Percentiles rank a stretch among this genome's conserved stretches.
Evolutionary conservation across 2,797 vertebrate genomes (phyloP).

Genomic region (Crenichthys baileyi): DNA sequence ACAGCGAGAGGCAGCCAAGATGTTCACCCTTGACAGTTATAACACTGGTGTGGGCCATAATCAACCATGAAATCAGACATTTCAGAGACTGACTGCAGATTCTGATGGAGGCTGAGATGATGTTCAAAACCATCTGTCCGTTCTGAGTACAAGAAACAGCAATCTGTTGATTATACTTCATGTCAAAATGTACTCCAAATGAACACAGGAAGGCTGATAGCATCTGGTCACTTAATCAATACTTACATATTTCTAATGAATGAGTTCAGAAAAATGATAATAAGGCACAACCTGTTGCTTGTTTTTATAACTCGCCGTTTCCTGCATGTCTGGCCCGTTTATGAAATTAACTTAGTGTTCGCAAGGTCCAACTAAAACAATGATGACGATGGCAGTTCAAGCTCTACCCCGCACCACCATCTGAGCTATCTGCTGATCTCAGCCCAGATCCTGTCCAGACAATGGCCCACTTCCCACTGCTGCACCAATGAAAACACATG

Average conservation of each 20-base stretch:
- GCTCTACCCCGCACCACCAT: slow-evolving; percentile 64
- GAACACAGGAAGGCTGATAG: slow-evolving; percentile 55
- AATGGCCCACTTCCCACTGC: slow-evolving; percentile 75
- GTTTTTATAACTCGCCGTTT: slow-evolving; percentile 75
- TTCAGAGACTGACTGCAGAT: slow-evolving; percentile 39
- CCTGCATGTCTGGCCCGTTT: slow-evolving; percentile 75
- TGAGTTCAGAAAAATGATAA: slow-evolving; percentile 54
- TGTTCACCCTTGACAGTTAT: slow-evolving; percentile 32
- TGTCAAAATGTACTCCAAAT: slow-evolving; percentile 14
- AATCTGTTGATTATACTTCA: slow-evolving; percentile 28
- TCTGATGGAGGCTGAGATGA: slow-evolving; percentile 37
- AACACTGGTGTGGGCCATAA: slow-evolving; percentile 47
- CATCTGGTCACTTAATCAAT: slow-evolving; percentile 60
- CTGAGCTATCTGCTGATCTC: slow-evolving; percentile 77
- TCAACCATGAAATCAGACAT: slow-evolving; percentile 55
- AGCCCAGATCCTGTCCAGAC: slow-evolving; percentile 85
- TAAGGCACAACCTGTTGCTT: slow-evolving; percentile 59
- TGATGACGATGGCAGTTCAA: slow-evolving; percentile 67
- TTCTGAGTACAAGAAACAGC: not conserved
- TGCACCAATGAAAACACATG: slow-evolving; percentile 76
- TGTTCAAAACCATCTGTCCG: slow-evolving; percentile 28
- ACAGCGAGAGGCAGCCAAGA: slow-evolving; percentile 30
- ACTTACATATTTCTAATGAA: slow-evolving; percentile 66
- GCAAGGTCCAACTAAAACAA: slow-evolving; percentile 82
- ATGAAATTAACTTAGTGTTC: slow-evolving; percentile 72